Evolutionary conservation across 1,140 invertebrate genomes (phyloP).

Genomic region (Harlomillsia oculata): DNA sequence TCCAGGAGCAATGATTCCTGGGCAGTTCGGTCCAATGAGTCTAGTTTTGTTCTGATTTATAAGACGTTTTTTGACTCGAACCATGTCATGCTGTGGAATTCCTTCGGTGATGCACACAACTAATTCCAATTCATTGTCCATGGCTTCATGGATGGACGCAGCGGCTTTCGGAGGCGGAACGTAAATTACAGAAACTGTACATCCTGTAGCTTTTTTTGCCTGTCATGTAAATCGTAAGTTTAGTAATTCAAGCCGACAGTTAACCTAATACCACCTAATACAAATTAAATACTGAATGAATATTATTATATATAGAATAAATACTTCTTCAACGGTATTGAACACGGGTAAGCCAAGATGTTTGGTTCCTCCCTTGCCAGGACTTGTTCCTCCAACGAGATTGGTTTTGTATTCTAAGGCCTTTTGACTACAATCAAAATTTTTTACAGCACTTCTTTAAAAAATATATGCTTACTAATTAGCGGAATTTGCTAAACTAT

Average conservation of each 20-base stretch:
- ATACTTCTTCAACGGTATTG: constrained; percentile 72
- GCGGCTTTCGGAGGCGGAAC: constrained; percentile 90
- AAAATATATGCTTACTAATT: too few relatives aligned
- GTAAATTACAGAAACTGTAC: constrained; percentile 89
- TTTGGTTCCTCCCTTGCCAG: constrained; percentile 85
- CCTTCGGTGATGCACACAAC: constrained; percentile 99
- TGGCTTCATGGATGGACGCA: constrained; percentile 83
- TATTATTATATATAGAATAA: not conserved
- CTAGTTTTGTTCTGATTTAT: constrained; percentile 81
- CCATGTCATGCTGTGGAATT: constrained; percentile 98
- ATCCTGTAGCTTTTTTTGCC: constrained; percentile 73
- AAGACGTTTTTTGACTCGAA: constrained; percentile 83
- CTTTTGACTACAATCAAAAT: constrained; percentile 59
- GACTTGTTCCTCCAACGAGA: constrained; percentile 93
- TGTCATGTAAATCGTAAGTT: constrained; percentile 41
- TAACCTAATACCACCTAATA: too few relatives aligned
- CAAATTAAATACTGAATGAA: constrained; percentile 24
- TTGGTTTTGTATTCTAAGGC: constrained; percentile 97
- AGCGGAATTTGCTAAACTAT: too few relatives aligned
- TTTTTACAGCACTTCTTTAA: too few relatives aligned
- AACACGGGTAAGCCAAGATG: constrained; percentile 96
- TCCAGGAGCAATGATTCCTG: constrained; percentile 91
- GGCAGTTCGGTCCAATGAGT: constrained; percentile 95
- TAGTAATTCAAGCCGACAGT: too few relatives aligned
- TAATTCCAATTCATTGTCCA: constrained; percentile 92